Base-by-base conservation (phyloP, 1,140 invertebrate genomes). In the Brachionus plicatilis region DNA sequence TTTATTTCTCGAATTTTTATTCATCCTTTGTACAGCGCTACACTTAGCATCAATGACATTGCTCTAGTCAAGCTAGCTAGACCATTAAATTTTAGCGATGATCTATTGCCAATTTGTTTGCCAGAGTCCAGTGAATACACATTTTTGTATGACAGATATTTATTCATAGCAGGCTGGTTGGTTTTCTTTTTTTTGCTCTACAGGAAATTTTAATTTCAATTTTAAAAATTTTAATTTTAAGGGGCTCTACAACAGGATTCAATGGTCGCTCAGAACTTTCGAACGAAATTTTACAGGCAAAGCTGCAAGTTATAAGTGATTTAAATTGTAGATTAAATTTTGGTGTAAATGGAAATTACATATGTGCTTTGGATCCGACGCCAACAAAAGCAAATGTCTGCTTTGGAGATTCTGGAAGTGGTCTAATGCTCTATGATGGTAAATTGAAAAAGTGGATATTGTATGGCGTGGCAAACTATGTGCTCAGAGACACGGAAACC, bases 351-450 rank as follows among this genome's bases (percentile, higher is more conserved):
- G 37, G n/a, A 20, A 72, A 72, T 72, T 72, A 41, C 20, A n/a
- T 37, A 8, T 72, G 68, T 41, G 68, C 29, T 72, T 72, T 72
- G 37, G 68, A 72, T 72, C 68, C 65, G 24, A 37, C 24, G 8
- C 65, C 65, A 68, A 68, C 1, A 37, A 68, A 72, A 41, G 29
- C 68, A 37, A 72, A 72, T 41, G 33, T 72, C 20, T 72, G 68
- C 17, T 72, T 72, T 43, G 68, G 68, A 12, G 68, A 72, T 72
- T 72, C 68, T 72, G 68, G 68, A n/a, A 41, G 29, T 41, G 68
- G 68, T 17, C 33, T 72, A 4, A 37, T 72, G 4, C 20, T 17
- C 41, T 72, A n/a, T 72, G 37, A 72, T 43, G 12, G 14, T n/a
- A 3, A 6, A 72, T 7, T 41, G 29, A 20, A 37, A 37, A 37